Evolutionary conservation across 2,113 vertebrate species (phyloP).

Genomic region (Sakesphorus luctuosus): DNA sequence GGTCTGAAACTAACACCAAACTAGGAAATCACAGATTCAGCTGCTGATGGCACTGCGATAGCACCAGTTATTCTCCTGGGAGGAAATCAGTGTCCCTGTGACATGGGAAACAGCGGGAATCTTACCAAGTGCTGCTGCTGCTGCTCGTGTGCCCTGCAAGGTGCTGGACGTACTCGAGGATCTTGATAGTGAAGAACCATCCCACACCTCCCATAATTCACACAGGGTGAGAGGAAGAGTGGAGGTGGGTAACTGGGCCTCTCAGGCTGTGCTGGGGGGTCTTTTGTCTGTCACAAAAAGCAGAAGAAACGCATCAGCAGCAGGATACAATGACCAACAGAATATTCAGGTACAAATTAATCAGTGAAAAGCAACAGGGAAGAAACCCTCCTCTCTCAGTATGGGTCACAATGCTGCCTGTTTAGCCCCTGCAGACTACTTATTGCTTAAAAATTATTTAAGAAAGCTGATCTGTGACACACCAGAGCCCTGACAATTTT

Average conservation of each 20-base stretch:
- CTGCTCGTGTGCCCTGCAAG: not conserved
- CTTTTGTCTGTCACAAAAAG: slow-evolving; percentile 21
- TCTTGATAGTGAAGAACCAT: slow-evolving; percentile 24
- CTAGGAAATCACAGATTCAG: not conserved
- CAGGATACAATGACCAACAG: not conserved
- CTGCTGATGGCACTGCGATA: not conserved
- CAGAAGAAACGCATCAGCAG: not conserved
- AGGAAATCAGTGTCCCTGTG: not conserved
- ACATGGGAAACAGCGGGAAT: not conserved
- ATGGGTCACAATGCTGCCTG: not conserved
- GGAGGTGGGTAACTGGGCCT: slow-evolving; percentile 17
- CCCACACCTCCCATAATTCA: not conserved
- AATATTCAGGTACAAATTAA: not conserved
- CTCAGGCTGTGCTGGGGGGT: not conserved
- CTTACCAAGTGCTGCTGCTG: slow-evolving; percentile 12
- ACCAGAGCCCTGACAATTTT: not conserved
- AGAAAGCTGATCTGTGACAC: not conserved
- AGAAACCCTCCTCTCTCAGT: not conserved
- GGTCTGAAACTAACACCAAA: not conserved
- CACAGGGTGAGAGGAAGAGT: slow-evolving; percentile 2
- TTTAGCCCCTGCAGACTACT: not conserved
- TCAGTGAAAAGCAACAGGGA: not conserved
- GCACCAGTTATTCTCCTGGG: not conserved
- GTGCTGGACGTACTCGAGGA: not conserved
- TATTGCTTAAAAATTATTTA: not conserved